phyloP scores from a whole-genome alignment of 2,888 invertebrate species.

The Coenonympha arcania region DNA sequence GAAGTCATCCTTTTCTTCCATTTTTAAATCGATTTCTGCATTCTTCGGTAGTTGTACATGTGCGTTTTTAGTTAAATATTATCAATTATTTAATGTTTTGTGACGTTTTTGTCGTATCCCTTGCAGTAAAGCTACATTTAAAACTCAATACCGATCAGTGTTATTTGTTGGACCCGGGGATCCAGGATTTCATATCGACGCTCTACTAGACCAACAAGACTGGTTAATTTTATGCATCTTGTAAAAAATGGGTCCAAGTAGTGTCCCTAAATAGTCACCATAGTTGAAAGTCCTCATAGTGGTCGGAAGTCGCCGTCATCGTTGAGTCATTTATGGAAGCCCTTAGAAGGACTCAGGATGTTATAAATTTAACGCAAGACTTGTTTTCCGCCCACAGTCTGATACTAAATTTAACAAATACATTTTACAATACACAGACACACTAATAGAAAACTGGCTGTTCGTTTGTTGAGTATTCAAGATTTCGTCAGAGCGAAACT shows the following conservation, averaged over 20 bases:
- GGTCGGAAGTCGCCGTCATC: neutral
- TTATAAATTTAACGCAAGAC: conserved; percentile 1
- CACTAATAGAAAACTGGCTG: neutral
- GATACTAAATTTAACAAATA: conserved; percentile 6
- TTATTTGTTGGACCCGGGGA: too few species aligned
- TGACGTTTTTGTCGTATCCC: too few species aligned
- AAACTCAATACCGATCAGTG: too few species aligned
- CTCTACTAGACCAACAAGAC: too few species aligned
- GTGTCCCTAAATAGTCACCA: neutral
- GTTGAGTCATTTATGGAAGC: neutral
- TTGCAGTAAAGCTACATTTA: too few species aligned
- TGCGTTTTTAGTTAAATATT: too few species aligned
- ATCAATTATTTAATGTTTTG: too few species aligned
- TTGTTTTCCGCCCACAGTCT: neutral
- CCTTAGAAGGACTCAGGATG: conserved; percentile 8
- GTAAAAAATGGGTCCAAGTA: too few species aligned
- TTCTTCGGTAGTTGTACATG: too few species aligned
- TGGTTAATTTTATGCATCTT: neutral
- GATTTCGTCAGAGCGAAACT: neutral
- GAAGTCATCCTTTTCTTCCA: too few species aligned
- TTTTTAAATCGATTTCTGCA: too few species aligned
- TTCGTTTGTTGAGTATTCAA: neutral
- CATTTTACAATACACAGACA: neutral
- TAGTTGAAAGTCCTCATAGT: neutral
- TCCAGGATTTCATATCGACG: too few species aligned